Evolutionary conservation across 2,797 vertebrate species (phyloP).

Genomic region (Setipinna tenuifilis): DNA sequence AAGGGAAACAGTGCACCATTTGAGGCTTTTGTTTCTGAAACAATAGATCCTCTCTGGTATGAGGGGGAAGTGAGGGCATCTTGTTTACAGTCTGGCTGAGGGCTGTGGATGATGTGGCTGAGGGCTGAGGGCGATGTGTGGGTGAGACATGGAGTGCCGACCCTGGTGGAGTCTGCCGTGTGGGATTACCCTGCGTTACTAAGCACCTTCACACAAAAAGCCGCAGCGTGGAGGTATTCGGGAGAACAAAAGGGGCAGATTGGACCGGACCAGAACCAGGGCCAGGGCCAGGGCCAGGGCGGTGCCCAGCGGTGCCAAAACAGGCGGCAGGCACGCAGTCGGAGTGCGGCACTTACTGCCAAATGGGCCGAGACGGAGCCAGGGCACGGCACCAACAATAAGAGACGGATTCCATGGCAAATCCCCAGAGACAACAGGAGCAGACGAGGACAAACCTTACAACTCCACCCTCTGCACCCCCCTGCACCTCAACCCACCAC

Average conservation of each 20-base stretch:
- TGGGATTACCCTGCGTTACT: not conserved
- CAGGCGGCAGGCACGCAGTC: not conserved
- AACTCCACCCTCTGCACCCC: too few relatives aligned
- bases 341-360: not conserved
- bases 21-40: not conserved
- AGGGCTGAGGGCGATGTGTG: too few relatives aligned
- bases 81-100: too few relatives aligned
- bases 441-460: not conserved
- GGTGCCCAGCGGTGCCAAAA: not conserved
- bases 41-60: not conserved
- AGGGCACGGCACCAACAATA: conserved; percentile 38
- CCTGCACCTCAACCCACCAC: not conserved
- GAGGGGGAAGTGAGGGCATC: not conserved
- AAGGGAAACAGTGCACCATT: not conserved
- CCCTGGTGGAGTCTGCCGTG: not conserved
- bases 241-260: not conserved
- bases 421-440: not conserved
- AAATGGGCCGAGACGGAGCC: conserved; percentile 10
- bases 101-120: too few relatives aligned
- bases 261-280: not conserved
- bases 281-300: not conserved
- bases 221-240: not conserved
- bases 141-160: too few relatives aligned
- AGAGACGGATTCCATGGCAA: conserved; percentile 38
- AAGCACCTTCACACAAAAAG: conserved; percentile 10